phyloP scores from a whole-genome alignment of 1,140 invertebrate genomes.

The Temnothorax longispinosus region DNA sequence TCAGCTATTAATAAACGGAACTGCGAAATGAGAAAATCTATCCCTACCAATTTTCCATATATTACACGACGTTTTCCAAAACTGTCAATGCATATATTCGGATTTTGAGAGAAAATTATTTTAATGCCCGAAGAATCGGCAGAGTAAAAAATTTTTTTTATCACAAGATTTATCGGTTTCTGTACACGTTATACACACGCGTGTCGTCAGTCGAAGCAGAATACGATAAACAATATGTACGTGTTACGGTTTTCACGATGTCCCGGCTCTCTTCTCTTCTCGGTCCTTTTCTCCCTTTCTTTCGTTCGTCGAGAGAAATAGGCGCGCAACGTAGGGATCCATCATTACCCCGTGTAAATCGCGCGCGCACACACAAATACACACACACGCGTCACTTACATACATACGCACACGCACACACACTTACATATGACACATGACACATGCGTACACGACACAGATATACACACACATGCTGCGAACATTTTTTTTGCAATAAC shows the following conservation, averaged over 20 bases:
- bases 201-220: not conserved
- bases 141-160: not conserved
- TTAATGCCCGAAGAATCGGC: not conserved
- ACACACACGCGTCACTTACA: not conserved
- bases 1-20: not conserved
- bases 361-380: not conserved
- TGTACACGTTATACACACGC: not conserved
- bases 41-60: not conserved
- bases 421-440: not conserved
- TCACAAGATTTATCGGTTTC: not conserved
- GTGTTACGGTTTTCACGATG: not conserved
- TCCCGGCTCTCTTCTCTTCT: conserved; percentile 24
- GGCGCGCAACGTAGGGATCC: conserved; percentile 25
- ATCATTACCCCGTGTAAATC: conserved; percentile 17
- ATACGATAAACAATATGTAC: not conserved
- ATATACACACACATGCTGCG: not conserved
- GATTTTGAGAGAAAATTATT: not conserved
- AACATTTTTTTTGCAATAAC: conserved; percentile 56
- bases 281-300: not conserved
- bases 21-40: not conserved
- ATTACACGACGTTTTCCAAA: not conserved
- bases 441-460: not conserved
- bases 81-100: not conserved
- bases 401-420: not conserved
- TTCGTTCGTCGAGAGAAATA: conserved; percentile 19